Percentiles rank a stretch among this genome's conserved stretches.
Conservation (phyloP, 2,113 vertebrate species). For the Smithornis capensis region DNA sequence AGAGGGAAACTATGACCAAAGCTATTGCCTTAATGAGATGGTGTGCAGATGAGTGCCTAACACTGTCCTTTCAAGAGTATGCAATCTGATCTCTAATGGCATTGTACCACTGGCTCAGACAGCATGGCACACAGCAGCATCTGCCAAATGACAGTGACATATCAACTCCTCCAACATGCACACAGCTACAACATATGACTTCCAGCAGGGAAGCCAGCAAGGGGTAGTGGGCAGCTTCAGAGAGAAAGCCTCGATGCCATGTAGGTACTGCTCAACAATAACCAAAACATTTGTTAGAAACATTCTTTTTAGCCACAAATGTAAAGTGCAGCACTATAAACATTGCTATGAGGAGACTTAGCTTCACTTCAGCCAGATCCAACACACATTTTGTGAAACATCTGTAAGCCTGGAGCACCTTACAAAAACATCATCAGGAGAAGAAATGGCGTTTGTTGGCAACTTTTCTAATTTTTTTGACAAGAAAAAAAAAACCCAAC, state of each 20-base stretch:
- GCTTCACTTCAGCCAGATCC: background rate
- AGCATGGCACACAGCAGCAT: background rate
- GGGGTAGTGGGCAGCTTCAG: background rate
- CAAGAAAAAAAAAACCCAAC: background rate
- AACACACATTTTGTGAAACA: background rate
- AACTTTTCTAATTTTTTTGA: background rate
- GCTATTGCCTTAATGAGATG: background rate
- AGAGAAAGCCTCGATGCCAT: background rate
- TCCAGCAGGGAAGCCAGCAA: fast-evolving
- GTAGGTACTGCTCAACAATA: background rate
- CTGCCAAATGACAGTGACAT: background rate
- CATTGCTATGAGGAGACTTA: background rate
- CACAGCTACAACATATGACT: background rate
- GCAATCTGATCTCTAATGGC: background rate
- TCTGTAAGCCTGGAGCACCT: background rate
- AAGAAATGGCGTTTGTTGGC: background rate
- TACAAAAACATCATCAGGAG: background rate
- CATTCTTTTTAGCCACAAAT: background rate
- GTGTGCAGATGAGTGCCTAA: background rate
- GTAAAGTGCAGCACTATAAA: background rate
- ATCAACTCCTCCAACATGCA: background rate
- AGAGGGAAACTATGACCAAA: background rate
- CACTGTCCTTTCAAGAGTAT: no score
- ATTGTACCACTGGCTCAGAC: background rate
- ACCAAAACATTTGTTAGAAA: background rate